Base-by-base conservation (phyloP, 2,888 invertebrate species). In the Heliconius ismenius region DNA sequence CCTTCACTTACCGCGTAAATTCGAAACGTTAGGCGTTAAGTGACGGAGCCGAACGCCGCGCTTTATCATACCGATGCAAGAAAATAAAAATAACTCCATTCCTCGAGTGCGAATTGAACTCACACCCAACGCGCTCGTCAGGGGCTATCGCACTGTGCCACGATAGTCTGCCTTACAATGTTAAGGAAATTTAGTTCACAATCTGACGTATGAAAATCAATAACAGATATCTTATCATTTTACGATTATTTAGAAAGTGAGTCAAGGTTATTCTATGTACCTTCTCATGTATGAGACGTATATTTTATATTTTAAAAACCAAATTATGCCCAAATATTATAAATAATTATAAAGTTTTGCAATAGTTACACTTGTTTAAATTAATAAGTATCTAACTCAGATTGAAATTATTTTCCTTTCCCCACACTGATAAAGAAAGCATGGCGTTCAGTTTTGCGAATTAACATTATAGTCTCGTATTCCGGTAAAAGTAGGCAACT, bases 221-320 rank as follows among this genome's bases (percentile, higher is more conserved):
- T 43, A 67, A 39, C 67, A 24, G 67, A 72, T 76, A 78, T 75
- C 78, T 76, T 58, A 78, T 78, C 76, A 60, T 28, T 67, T 60
- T 67, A 74, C 67, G 32, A 69, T 74, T 72, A 74, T 78, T 74
- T 76, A 62, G 67, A 70, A 78, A 67, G 67, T 78, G 74, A 78
- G 78, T 75, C 76, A 78, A 76, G 78, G 76, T 68, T 18, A 60
- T 73, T 63, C 15, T 49, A 18, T 32, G 18, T 24, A 76, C 26
- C 24, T 74, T 18, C 26, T 43, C 26, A 63, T 69, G 58, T 74
- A 64, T 65, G 21, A 64, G n/a, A 36, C n/a, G 32, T 49, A 58
- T 58, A 49, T 26, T 65, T 13, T 6, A 15, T 39, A 39, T 65
- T 36, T n/a, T n/a, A 36, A 65, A 65, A 21, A n/a, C 4, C 4